Percentiles rank a stretch among this genome's conserved stretches.
These are phyloP conservation scores for Alca torda DNA, from an alignment of 2,797 vertebrate species.

Conservation along the genomic window DNA sequence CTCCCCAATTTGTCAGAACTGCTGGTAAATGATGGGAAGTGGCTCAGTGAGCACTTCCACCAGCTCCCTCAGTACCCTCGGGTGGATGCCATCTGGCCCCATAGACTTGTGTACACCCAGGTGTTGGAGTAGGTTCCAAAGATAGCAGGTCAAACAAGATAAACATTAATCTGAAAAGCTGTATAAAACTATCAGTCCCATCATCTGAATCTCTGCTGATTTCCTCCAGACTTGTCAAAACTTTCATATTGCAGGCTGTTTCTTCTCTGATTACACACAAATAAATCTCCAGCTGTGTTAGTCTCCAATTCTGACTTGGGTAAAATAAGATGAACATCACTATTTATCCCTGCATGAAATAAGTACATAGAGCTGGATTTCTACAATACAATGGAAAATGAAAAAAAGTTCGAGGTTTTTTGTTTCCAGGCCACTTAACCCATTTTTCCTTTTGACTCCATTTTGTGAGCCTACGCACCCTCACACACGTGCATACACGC, in stretches of 20 bases:
- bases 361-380: background rate
- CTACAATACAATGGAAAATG: background rate
- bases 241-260: background rate
- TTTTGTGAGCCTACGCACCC: background rate
- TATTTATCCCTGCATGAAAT: background rate
- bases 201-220: background rate
- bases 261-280: background rate
- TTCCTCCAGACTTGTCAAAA: constrained; percentile 1
- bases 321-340: background rate
- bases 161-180: background rate
- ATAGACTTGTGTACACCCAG: too few species aligned
- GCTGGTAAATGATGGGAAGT: too few species aligned
- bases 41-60: too few species aligned
- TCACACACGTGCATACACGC: background rate
- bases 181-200: background rate
- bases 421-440: background rate
- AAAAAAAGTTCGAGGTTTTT: background rate
- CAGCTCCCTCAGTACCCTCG: too few species aligned
- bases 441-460: background rate
- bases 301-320: background rate
- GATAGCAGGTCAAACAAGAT: background rate
- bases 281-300: background rate
- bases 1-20: too few species aligned
- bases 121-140: too few species aligned
- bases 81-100: too few species aligned